Evolutionary conservation across 2,888 invertebrate genomes (phyloP), one percentile per base, ranked within the genome.

Genomic region (Gortyna flavago): DNA sequence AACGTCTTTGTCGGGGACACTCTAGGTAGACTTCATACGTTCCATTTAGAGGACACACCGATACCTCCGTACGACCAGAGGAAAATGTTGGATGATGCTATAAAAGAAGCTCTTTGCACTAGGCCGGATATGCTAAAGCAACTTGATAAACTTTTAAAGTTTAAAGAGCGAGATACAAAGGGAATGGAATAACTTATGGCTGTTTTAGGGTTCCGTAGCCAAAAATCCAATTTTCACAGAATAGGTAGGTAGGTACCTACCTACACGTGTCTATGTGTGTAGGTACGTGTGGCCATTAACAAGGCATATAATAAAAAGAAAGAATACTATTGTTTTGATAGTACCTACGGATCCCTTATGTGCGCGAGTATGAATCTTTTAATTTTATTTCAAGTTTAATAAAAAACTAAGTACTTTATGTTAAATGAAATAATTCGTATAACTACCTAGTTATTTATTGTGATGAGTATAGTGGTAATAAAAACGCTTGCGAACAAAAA

Each of bases 41-140:
- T 97, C 90, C 97, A 97, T 72, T 94, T 98, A 72, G 97, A 98
- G 88, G 98, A 98, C 86, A 98, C 98, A 96, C 98, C 98, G 0
- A 97, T 98, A 88, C 97, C 98, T 0, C 97, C 98, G 0, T 98
- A 97, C 91, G 97, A 97, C 88, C 98, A 98, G 90, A 97, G 96
- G 72, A 96, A 97, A 75, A 95, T 98, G 88, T 95, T 98, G 5
- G 97, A 97, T 51, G 97, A 97, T 5, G 97, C 98, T 0, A 96
- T 98, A 16, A 97, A 97, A 85, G 97, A 97, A 80, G 97, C 97
- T 2, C 92, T 98, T 48, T 95, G 97, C 51, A 97, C 98, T 3
- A 97, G 97, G 81, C 97, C 97, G 0, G 96, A 97, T 13, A 89
- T 98, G 65, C 89, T 97, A 29, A 96, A 97, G 73, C 97, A 97